Evolutionary conservation across 1,140 invertebrate species (phyloP).

Genomic region (Reticulitermes speratus): DNA sequence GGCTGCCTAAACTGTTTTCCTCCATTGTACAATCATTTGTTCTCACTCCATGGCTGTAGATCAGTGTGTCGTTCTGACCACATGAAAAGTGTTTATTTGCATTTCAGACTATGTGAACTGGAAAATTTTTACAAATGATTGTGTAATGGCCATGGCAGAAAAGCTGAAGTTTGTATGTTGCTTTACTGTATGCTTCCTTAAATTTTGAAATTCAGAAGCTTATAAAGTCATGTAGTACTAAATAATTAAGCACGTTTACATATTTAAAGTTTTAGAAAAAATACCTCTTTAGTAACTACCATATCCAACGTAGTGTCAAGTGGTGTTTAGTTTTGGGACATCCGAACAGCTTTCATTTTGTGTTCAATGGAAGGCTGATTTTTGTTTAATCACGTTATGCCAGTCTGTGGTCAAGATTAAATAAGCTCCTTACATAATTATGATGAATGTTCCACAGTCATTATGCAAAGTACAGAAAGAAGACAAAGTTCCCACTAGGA

Average conservation of each 20-base stretch:
- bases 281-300: not conserved
- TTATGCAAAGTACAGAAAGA: too few species aligned
- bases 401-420: too few species aligned
- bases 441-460: too few species aligned
- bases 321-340: too few species aligned
- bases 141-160: slow-evolving; percentile 8
- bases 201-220: not conserved
- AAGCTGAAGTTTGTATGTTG: not conserved
- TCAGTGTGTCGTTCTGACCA: not conserved
- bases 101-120: not conserved
- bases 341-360: too few species aligned
- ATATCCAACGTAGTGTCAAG: not conserved
- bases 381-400: too few species aligned
- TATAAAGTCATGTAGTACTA: not conserved
- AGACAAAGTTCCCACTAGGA: too few species aligned
- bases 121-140: not conserved
- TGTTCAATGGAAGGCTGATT: too few species aligned
- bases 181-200: not conserved
- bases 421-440: too few species aligned
- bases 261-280: not conserved
- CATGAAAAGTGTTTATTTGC: not conserved
- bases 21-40: not conserved
- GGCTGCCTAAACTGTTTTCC: not conserved
- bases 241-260: not conserved
- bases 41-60: not conserved